A percentile compares a stretch with the other conserved stretches of the same genome.
These are phyloP conservation scores for Electrona antarctica DNA, from an alignment of 2,113 vertebrate species.

Conservation along the genomic window DNA sequence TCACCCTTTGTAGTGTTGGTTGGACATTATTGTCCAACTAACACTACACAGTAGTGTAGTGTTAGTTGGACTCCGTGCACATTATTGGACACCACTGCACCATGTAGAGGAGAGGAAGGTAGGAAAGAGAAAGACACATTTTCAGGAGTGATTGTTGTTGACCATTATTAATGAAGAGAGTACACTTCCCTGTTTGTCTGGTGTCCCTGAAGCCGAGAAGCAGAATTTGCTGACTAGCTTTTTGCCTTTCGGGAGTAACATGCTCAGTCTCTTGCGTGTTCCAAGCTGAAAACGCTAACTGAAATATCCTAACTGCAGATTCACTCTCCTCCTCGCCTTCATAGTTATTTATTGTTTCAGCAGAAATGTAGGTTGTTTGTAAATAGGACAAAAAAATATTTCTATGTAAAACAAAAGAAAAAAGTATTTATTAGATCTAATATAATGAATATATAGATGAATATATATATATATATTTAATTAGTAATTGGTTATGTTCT, in stretches of 20 bases:
- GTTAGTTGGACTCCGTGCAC: too few relatives aligned
- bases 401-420: constrained; percentile 73
- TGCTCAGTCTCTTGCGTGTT: constrained; percentile 10
- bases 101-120: constrained; percentile 41
- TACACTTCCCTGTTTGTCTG: constrained; percentile 13
- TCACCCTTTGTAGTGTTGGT: too few relatives aligned
- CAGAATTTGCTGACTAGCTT: constrained; percentile 20
- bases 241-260: constrained; percentile 18
- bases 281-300: constrained; percentile 20
- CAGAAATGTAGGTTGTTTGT: constrained; percentile 70
- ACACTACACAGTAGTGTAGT: too few relatives aligned
- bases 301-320: constrained; percentile 37
- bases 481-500: constrained; percentile 74
- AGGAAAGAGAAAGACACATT: constrained; percentile 29
- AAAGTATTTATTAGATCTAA: constrained; percentile 83
- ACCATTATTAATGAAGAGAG: constrained; percentile 16
- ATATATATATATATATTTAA: constrained; percentile 75
- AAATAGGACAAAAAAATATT: constrained; percentile 76
- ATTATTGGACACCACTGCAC: too few relatives aligned
- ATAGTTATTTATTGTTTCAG: constrained; percentile 74
- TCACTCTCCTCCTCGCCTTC: constrained; percentile 60
- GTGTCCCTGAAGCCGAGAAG: constrained; percentile 17
- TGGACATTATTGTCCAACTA: too few relatives aligned
- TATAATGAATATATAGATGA: constrained; percentile 74
- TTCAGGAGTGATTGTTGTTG: constrained; percentile 37